Conservation (phyloP, 2,797 vertebrate genomes). For the Sebastes trivittatus region DNA sequence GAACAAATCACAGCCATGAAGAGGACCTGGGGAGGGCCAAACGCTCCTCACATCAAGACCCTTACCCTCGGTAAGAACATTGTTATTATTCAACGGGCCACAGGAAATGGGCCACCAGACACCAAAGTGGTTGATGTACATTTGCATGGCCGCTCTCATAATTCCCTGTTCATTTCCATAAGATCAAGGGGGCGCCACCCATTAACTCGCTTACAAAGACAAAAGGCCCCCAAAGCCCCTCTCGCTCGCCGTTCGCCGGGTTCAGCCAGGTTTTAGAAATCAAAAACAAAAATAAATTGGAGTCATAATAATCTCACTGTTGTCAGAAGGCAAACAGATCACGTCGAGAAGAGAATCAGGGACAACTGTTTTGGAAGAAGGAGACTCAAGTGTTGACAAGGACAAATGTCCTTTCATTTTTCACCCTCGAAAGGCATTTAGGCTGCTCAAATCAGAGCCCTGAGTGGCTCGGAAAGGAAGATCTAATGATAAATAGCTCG, state of each 20-base stretch:
- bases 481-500: conserved; percentile 76
- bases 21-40: conserved; percentile 80
- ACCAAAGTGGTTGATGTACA: conserved; percentile 84
- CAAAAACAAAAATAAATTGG: conserved; percentile 68
- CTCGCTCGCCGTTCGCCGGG: conserved; percentile 63
- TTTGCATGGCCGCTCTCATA: conserved; percentile 83
- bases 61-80: conserved; percentile 81
- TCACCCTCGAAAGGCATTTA: conserved; percentile 75
- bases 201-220: conserved; percentile 84
- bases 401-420: conserved; percentile 75
- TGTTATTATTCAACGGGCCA: conserved; percentile 80
- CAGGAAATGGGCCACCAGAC: conserved; percentile 83
- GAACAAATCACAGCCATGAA: conserved; percentile 78
- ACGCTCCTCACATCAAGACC: conserved; percentile 83
- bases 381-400: conserved; percentile 71
- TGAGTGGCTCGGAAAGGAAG: conserved; percentile 71
- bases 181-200: conserved; percentile 82
- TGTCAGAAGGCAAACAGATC: conserved; percentile 74
- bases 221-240: conserved; percentile 77
- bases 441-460: conserved; percentile 72
- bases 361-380: conserved; percentile 65
- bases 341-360: conserved; percentile 71
- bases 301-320: conserved; percentile 62
- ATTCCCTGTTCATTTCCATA: conserved; percentile 84
- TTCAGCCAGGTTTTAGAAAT: conserved; percentile 70